phyloP scores from a whole-genome alignment of 1,140 invertebrate species.

The Trichonephila inaurata region DNA sequence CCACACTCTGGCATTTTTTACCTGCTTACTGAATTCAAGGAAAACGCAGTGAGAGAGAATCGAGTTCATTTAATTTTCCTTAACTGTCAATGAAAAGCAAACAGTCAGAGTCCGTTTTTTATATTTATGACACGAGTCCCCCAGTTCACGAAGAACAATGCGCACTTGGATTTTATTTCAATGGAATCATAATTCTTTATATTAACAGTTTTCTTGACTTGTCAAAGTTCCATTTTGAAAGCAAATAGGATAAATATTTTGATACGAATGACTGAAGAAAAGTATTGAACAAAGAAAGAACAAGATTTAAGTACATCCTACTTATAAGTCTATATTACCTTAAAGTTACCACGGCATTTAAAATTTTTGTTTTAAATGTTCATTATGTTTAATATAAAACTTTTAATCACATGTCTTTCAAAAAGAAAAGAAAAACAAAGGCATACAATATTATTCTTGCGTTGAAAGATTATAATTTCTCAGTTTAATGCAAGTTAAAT shows the following conservation, averaged over 20 bases:
- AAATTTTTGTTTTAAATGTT: too few species aligned
- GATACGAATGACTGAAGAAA: neutral
- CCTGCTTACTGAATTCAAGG: neutral
- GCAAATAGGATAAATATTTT: neutral
- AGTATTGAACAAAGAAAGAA: neutral
- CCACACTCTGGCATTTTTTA: neutral
- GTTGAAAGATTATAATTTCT: too few species aligned
- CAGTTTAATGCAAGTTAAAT: too few species aligned
- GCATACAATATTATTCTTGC: too few species aligned
- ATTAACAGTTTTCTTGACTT: neutral
- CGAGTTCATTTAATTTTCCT: neutral
- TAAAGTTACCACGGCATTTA: too few species aligned
- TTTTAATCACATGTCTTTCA: too few species aligned
- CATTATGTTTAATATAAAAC: too few species aligned
- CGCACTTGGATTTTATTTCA: neutral
- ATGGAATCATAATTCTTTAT: conserved; percentile 5
- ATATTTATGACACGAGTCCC: neutral
- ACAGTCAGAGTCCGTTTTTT: neutral
- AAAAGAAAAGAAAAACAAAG: too few species aligned
- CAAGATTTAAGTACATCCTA: too few species aligned
- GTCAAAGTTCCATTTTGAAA: neutral
- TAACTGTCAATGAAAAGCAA: neutral
- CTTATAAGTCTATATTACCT: too few species aligned
- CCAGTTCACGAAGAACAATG: neutral
- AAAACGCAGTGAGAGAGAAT: neutral